Conservation (phyloP, 2,888 invertebrate genomes). For the Tachina lurida region DNA sequence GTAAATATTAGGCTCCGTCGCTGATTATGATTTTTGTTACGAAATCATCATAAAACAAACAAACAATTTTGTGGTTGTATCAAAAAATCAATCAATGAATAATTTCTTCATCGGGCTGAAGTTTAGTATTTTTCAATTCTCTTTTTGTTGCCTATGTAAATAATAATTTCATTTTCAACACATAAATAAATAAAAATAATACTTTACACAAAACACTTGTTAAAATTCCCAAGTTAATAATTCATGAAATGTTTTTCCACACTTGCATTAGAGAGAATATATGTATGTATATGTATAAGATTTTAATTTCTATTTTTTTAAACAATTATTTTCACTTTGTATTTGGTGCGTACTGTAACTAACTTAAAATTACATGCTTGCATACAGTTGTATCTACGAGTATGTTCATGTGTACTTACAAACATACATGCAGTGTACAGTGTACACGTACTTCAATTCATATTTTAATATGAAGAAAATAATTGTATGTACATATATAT, state of each 20-base stretch:
- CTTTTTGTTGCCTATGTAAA: background rate
- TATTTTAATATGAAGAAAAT: slow-evolving; percentile 8
- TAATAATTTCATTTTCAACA: background rate
- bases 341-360: slow-evolving; percentile 27
- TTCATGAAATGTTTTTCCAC: background rate
- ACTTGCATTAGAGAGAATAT: background rate
- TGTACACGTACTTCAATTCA: background rate
- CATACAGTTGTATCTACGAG: too few relatives aligned
- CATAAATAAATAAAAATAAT: background rate
- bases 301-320: background rate
- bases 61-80: background rate
- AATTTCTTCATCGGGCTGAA: too few relatives aligned
- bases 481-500: background rate
- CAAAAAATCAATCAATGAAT: too few relatives aligned
- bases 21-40: too few relatives aligned
- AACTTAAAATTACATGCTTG: background rate
- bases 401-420: background rate
- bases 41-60: too few relatives aligned
- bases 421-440: background rate
- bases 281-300: background rate
- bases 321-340: slow-evolving; percentile 19
- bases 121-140: background rate
- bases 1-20: too few relatives aligned
- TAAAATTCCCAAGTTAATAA: slow-evolving; percentile 11
- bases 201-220: background rate